Base-by-base conservation (phyloP, 2,888 invertebrate genomes). In the Therioaphis trifolii region DNA sequence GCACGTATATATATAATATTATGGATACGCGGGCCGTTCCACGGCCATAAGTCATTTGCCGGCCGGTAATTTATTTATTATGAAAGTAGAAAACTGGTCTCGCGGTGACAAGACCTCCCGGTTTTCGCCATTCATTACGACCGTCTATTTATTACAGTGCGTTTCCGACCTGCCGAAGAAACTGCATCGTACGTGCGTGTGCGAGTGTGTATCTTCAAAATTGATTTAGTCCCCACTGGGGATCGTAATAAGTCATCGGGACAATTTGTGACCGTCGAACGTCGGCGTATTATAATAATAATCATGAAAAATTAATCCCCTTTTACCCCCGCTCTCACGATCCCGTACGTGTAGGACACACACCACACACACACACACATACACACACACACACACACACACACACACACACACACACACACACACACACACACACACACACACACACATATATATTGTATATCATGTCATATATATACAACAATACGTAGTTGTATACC, bases 21-120 rank as follows among this genome's bases (percentile, higher is more conserved):
- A n/a, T 55, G 24, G 21, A 27, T 49, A 18, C n/a, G 61, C 68
- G 55, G 24, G 40, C 24, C 43, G 68, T 78, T 78, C 40, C 35
- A 72, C 46, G 58, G 58, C 63, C 80, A 63, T 82, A 82, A 82
- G 80, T 82, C 82, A 74, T 82, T 63, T 49, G 61, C 49, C 52
- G 61, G 49, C 63, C 52, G 72, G 63, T 82, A 63, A 82, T 82
- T 82, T 74, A 82, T 77, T 21, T 58, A 40, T 71, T 61, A 71
- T 61, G 61, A 72, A 61, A 72, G 49, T 61, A 82, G 40, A 80
- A 74, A 82, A 82, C 72, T 63, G 82, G 82, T 82, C 82, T 82
- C 12, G 58, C 82, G 82, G 72, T 74, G 82, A 82, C 82, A 82
- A 82, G 82, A 82, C 82, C 82, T 74, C 82, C 82, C 82, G 72